These are phyloP conservation scores for Heliconius eleuchia DNA, from an alignment of 1,140 invertebrate genomes.

Conservation along the genomic window DNA sequence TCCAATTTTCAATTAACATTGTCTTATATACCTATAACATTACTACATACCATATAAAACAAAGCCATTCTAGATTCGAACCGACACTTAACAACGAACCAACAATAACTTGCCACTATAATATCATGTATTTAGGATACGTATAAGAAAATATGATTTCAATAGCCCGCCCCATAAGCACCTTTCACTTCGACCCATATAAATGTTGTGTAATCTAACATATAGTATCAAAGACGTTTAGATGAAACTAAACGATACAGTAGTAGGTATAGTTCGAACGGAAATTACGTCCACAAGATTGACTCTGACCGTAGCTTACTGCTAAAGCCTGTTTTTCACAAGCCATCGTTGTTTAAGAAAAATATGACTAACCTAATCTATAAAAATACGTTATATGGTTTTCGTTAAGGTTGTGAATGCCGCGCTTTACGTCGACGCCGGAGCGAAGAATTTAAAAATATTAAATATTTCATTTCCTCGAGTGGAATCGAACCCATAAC, in stretches of 20 bases:
- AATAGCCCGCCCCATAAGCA: constrained; percentile 38
- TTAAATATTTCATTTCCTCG: no score
- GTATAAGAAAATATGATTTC: constrained; percentile 30
- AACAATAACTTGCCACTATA: not conserved
- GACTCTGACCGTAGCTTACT: not conserved
- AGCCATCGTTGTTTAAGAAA: no score
- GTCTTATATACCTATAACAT: no score
- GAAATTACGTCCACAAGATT: constrained; percentile 15
- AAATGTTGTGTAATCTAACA: constrained; percentile 47
- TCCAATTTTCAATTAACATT: no score
- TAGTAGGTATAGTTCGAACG: constrained; percentile 9
- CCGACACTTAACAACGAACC: not conserved
- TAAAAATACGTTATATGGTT: no score
- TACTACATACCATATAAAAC: no score
- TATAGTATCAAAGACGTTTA: constrained; percentile 27
- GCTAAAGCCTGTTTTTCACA: not conserved
- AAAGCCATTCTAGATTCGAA: no score
- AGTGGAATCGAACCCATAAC: no score
- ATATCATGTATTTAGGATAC: constrained; percentile 1
- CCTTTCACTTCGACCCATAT: constrained; percentile 60
- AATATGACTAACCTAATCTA: no score
- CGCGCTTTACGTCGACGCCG: no score
- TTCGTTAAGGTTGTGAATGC: no score
- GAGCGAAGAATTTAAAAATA: no score
- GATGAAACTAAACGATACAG: constrained; percentile 18